Evolutionary conservation across 2,888 invertebrate genomes (phyloP).

Genomic region (Ochlodes sylvanus): DNA sequence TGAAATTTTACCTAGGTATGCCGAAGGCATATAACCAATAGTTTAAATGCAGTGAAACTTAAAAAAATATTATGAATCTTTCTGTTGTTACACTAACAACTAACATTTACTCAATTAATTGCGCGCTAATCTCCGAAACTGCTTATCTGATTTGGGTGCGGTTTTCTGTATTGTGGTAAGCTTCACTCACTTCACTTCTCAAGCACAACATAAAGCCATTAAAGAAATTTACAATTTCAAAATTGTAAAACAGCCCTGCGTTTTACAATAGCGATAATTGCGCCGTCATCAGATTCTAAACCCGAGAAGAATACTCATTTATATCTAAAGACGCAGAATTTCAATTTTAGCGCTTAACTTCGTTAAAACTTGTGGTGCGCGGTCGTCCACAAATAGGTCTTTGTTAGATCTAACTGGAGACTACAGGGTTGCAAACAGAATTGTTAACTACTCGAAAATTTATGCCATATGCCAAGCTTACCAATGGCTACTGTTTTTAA

Average conservation of each 20-base stretch:
- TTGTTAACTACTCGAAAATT: slow-evolving; percentile 12
- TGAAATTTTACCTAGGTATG: too few species aligned
- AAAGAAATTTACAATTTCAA: not conserved
- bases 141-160: too few species aligned
- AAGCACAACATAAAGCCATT: too few species aligned
- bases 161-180: too few species aligned
- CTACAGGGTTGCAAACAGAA: slow-evolving; percentile 14
- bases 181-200: too few species aligned
- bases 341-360: slow-evolving; percentile 14
- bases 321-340: slow-evolving; percentile 17
- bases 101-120: too few species aligned
- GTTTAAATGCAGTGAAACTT: too few species aligned
- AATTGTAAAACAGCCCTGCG: not conserved
- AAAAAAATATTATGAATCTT: too few species aligned
- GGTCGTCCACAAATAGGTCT: slow-evolving; percentile 23
- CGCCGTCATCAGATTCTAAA: slow-evolving; percentile 4
- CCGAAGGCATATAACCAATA: too few species aligned
- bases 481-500: too few species aligned
- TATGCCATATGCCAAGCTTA: not conserved
- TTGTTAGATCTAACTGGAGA: slow-evolving; percentile 11
- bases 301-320: slow-evolving; percentile 12
- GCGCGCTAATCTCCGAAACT: too few species aligned
- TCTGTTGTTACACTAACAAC: too few species aligned
- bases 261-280: slow-evolving; percentile 9
- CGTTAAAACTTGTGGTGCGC: slow-evolving; percentile 17